These are phyloP conservation scores for Cyanoramphus novaezelandiae DNA, from an alignment of 2,113 vertebrate species.

Conservation along the genomic window DNA sequence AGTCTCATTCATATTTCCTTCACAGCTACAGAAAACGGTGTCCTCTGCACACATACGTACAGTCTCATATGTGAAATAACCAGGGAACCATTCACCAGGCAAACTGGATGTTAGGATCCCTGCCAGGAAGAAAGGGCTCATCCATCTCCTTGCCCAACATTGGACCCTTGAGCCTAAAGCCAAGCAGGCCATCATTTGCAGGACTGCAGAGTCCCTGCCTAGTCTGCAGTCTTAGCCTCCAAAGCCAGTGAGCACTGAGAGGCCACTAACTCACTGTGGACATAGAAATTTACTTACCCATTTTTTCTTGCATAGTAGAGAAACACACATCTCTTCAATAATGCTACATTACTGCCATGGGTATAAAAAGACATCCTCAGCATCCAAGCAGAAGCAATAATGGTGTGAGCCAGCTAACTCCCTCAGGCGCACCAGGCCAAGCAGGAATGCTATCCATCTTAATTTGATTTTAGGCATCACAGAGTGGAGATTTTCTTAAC, in stretches of 20 bases:
- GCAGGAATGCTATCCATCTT: not conserved
- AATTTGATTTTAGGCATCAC: not conserved
- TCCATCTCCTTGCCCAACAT: not conserved
- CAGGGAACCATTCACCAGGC: not conserved
- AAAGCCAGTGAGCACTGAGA: not conserved
- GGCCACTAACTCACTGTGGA: not conserved
- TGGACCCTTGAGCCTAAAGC: not conserved
- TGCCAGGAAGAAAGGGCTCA: not conserved
- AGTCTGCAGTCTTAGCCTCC: not conserved
- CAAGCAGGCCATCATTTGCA: not conserved
- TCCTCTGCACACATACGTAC: not conserved
- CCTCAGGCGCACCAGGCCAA: not conserved
- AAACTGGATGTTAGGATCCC: not conserved
- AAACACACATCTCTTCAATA: not conserved
- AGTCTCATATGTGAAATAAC: not conserved
- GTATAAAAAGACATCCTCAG: not conserved
- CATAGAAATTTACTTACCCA: not conserved
- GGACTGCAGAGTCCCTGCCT: not conserved
- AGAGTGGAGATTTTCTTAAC: not conserved
- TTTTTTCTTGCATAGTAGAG: not conserved
- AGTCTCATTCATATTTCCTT: not conserved
- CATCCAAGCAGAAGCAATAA: not conserved
- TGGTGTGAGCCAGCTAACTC: not conserved
- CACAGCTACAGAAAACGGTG: not conserved
- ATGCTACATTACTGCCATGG: not conserved